A percentile compares a stretch with the other conserved stretches of the same genome.
Conservation (phyloP, 2,113 vertebrate genomes). For the Zeus faber region DNA sequence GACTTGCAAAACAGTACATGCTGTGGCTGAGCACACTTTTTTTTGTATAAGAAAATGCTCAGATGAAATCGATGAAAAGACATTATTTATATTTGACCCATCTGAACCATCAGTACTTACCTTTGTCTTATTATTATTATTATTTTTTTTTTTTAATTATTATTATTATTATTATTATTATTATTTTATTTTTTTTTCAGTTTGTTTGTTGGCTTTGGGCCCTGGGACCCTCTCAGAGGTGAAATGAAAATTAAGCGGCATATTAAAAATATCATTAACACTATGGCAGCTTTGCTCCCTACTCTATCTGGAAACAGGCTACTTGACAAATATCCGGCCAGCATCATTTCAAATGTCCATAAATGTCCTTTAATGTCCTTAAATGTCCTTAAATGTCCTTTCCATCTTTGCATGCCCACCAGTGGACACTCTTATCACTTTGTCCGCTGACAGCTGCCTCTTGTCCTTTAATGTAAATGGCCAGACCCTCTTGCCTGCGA, state of each 20-base stretch:
- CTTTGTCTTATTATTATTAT: background rate
- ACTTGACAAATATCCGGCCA: no score
- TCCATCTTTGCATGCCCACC: background rate
- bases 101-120: background rate
- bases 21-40: background rate
- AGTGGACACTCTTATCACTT: constrained; percentile 1
- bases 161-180: background rate
- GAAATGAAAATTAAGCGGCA: no score
- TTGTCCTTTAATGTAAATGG: constrained; percentile 16
- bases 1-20: background rate
- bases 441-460: constrained; percentile 8
- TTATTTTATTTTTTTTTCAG: constrained; percentile 10
- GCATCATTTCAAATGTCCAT: no score
- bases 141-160: no score
- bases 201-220: background rate
- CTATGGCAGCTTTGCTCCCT: no score
- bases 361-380: no score
- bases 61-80: background rate
- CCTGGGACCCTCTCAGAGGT: no score
- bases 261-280: no score
- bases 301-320: no score
- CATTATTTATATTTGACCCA: no score
- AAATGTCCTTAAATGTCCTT: background rate
- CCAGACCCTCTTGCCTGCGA: constrained; percentile 1
- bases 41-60: background rate